Evolutionary conservation across 2,888 invertebrate species (phyloP).

Genomic region (Ophion ventricosus): DNA sequence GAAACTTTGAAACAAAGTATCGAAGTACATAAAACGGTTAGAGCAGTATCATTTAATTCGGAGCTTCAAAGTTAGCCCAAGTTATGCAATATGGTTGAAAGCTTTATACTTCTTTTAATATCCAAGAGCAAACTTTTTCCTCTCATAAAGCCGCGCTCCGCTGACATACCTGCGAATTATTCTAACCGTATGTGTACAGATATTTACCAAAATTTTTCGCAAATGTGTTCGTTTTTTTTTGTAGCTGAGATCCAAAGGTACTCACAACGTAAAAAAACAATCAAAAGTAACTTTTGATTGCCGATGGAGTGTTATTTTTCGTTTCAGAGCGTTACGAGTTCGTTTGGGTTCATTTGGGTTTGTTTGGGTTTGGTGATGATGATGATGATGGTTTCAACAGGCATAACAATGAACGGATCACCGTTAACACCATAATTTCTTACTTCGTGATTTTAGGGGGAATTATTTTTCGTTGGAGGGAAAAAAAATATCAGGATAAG

Average conservation of each 20-base stretch:
- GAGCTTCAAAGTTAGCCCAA: neutral
- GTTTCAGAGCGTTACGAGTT: too few species aligned
- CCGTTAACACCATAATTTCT: slow-evolving; percentile 60
- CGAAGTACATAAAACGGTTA: neutral
- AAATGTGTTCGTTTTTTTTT: too few species aligned
- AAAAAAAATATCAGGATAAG: slow-evolving; percentile 72
- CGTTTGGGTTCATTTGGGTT: too few species aligned
- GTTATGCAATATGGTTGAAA: neutral
- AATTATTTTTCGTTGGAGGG: slow-evolving; percentile 36
- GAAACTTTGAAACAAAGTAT: slow-evolving; percentile 4
- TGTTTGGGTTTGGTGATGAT: too few species aligned
- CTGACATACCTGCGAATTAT: neutral
- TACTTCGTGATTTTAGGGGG: neutral
- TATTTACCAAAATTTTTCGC: too few species aligned
- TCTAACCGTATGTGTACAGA: too few species aligned
- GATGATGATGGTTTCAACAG: too few species aligned
- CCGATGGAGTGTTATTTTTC: too few species aligned
- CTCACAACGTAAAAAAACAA: too few species aligned
- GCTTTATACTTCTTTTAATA: slow-evolving; percentile 24
- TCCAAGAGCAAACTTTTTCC: slow-evolving; percentile 11
- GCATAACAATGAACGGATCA: too few species aligned
- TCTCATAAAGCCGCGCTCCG: neutral
- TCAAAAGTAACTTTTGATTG: too few species aligned
- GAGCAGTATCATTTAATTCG: slow-evolving; percentile 1
- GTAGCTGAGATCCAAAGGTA: too few species aligned